Percentiles rank a stretch among this genome's conserved stretches.
phyloP scores from a whole-genome alignment of 64 coral and sea anemone genomes.

The Montipora sp. region DNA sequence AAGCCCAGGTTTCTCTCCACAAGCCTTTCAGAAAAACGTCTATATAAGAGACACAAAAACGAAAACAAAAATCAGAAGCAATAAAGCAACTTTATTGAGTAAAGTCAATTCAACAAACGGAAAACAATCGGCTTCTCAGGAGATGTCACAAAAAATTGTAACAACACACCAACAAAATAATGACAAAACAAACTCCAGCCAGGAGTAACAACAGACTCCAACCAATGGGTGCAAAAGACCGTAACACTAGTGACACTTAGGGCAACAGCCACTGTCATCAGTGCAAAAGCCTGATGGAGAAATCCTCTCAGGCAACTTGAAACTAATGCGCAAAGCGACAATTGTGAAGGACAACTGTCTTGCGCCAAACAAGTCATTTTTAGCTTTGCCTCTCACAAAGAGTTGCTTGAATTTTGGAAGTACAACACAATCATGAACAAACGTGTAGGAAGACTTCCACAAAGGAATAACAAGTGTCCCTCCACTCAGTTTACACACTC shows the following conservation, averaged over 20 bases:
- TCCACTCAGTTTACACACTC: not conserved
- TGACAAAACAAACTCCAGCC: not conserved
- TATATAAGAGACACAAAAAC: not conserved
- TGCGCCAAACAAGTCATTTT: constrained; percentile 58
- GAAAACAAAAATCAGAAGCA: constrained; percentile 27
- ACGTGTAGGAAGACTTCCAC: not conserved
- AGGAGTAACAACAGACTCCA: not conserved
- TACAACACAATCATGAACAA: constrained; percentile 44
- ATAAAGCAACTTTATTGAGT: not conserved
- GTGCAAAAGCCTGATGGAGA: constrained; percentile 42
- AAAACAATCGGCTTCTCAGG: not conserved
- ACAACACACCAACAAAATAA: not conserved
- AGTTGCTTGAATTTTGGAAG: constrained; percentile 42
- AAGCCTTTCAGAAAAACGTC: constrained; percentile 47
- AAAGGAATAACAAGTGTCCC: constrained; percentile 5
- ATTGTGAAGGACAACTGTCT: constrained; percentile 29
- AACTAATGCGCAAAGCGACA: constrained; percentile 41
- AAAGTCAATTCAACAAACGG: not conserved
- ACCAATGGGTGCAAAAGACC: not conserved
- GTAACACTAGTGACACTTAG: not conserved
- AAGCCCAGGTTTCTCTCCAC: constrained; percentile 16
- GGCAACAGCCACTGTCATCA: not conserved
- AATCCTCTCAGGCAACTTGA: constrained; percentile 11
- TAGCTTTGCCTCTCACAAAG: constrained; percentile 71
- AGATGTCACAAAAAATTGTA: not conserved